These are phyloP conservation scores for Cherax destructor DNA, from an alignment of 1,140 invertebrate species.

Conservation along the genomic window DNA sequence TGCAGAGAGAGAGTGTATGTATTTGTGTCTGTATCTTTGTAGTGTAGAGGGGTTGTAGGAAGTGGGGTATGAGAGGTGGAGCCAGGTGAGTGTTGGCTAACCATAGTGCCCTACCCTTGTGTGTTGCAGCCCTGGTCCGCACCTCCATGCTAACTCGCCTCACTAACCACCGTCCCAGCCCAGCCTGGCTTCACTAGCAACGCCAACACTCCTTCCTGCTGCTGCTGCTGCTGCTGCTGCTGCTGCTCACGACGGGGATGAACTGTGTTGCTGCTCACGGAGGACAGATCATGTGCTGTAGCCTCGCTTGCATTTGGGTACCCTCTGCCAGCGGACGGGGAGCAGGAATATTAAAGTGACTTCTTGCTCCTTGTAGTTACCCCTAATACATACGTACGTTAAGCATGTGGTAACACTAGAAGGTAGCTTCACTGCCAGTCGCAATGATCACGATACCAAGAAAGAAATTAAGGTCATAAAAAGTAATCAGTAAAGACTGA, in stretches of 20 bases:
- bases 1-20: too few species aligned
- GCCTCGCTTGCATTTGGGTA: not conserved
- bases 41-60: too few species aligned
- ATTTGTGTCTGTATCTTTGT: too few species aligned
- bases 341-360: not conserved
- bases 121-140: conserved; percentile 57
- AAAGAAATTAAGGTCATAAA: too few species aligned
- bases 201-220: not conserved
- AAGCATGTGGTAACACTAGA: too few species aligned
- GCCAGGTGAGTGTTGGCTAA: conserved; percentile 1
- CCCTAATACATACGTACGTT: too few species aligned
- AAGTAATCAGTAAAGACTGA: too few species aligned
- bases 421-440: too few species aligned
- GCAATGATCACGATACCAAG: too few species aligned
- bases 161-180: conserved; percentile 64
- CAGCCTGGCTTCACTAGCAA: conserved; percentile 64
- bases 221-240: conserved; percentile 8
- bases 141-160: conserved; percentile 63
- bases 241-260: not conserved
- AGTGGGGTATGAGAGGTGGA: too few species aligned
- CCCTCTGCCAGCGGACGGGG: not conserved
- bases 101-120: conserved; percentile 11
- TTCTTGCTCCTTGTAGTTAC: not conserved
- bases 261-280: not conserved
- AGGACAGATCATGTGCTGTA: not conserved